Percentiles rank a stretch among this genome's conserved stretches.
phyloP scores from a whole-genome alignment of 2,888 invertebrate species.

The Tromatobia lineatoria region DNA sequence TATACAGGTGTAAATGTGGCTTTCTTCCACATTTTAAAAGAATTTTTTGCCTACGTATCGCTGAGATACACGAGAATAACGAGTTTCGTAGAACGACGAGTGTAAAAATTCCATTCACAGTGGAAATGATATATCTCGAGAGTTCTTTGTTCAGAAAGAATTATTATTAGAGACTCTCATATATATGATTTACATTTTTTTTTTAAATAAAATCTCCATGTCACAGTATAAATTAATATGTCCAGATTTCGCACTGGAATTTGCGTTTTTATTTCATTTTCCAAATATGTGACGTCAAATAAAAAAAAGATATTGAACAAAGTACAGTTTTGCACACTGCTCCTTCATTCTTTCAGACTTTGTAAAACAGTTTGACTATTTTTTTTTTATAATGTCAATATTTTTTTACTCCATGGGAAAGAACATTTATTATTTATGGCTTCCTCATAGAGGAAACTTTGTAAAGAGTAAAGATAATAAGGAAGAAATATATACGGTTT shows the following conservation, averaged over 20 bases:
- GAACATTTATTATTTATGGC: no score
- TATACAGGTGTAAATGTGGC: background rate
- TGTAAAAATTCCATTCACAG: constrained; percentile 18
- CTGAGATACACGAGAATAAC: constrained; percentile 18
- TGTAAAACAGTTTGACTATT: no score
- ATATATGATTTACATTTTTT: background rate
- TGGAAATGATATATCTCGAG: background rate
- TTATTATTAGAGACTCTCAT: constrained; percentile 1
- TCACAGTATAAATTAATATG: background rate
- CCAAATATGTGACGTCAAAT: no score
- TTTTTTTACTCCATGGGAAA: no score
- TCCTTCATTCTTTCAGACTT: no score
- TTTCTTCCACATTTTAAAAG: constrained; percentile 2
- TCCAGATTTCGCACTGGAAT: background rate
- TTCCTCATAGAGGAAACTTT: no score
- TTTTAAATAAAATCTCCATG: background rate
- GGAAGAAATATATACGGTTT: no score
- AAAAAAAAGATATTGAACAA: no score
- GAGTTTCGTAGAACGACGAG: constrained; percentile 8
- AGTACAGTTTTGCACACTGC: no score
- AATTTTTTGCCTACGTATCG: constrained; percentile 12
- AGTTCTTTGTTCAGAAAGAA: constrained; percentile 12
- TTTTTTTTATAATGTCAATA: no score
- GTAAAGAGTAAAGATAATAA: no score
- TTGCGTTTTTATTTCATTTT: no score